Evolutionary conservation across 2,113 vertebrate genomes (phyloP).

Genomic region (Mormoops blainvillei): DNA sequence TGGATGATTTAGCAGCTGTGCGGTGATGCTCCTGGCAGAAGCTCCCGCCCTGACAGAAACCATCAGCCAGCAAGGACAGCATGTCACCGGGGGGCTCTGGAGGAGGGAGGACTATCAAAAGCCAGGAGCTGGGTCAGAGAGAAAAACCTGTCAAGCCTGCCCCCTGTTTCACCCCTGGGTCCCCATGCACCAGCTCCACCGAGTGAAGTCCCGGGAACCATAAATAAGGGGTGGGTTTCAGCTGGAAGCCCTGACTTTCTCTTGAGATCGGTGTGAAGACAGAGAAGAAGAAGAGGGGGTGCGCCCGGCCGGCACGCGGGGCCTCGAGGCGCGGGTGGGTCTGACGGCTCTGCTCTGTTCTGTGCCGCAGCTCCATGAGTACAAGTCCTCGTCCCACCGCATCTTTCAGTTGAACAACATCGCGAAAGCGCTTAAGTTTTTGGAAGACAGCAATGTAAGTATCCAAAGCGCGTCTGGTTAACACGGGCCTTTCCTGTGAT

Average conservation of each 20-base stretch:
- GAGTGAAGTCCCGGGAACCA: background rate
- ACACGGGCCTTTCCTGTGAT: background rate
- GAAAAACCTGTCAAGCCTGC: background rate
- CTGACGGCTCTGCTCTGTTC: background rate
- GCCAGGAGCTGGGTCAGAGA: background rate
- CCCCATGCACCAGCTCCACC: background rate
- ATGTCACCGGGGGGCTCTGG: background rate
- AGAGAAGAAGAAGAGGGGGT: background rate
- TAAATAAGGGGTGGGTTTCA: background rate
- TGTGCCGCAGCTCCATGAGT: constrained; percentile 88
- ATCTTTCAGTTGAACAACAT: constrained; percentile 98
- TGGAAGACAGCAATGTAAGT: constrained; percentile 97
- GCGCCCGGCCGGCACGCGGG: background rate
- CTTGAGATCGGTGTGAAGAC: background rate
- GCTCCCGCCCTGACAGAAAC: background rate
- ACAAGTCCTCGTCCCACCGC: constrained; percentile 94
- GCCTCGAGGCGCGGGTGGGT: background rate
- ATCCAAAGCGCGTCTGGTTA: background rate
- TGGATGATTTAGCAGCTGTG: constrained; percentile 24
- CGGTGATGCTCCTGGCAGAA: background rate
- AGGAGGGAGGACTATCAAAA: background rate
- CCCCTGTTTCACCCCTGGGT: background rate
- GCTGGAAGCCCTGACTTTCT: background rate
- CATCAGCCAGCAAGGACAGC: background rate
- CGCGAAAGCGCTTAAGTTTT: constrained; percentile 92